These are phyloP conservation scores for Pollenia griseotomentosa DNA, from an alignment of 2,888 invertebrate genomes.

Conservation along the genomic window DNA sequence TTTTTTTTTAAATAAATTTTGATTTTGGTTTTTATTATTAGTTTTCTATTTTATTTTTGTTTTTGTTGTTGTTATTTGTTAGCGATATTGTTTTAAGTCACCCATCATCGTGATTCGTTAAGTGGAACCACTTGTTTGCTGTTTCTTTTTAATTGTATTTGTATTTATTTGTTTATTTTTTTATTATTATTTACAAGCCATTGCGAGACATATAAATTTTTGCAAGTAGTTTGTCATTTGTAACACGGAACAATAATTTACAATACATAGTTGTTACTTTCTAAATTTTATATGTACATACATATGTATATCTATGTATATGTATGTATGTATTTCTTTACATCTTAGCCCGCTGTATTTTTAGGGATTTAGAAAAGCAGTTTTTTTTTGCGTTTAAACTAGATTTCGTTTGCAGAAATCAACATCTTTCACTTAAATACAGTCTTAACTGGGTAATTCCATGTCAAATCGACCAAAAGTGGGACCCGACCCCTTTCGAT, in stretches of 20 bases:
- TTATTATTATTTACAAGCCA: slow-evolving; percentile 22
- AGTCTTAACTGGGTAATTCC: no score
- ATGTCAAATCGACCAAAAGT: no score
- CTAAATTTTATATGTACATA: slow-evolving; percentile 7
- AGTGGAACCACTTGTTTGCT: slow-evolving; percentile 60
- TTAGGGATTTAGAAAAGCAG: no score
- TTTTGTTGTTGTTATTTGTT: slow-evolving; percentile 14
- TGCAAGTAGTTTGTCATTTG: slow-evolving; percentile 17
- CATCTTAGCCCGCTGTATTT: no score
- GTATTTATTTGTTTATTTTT: slow-evolving; percentile 23
- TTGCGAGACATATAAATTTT: slow-evolving; percentile 16
- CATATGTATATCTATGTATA: neutral
- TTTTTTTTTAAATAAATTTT: slow-evolving; percentile 8
- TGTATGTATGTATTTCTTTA: neutral
- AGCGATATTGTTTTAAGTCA: slow-evolving; percentile 38
- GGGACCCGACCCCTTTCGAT: no score
- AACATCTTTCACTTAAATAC: no score
- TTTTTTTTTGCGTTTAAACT: no score
- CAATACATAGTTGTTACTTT: slow-evolving; percentile 16
- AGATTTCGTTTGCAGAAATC: no score
- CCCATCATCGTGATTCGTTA: slow-evolving; percentile 41
- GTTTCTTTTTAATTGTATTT: slow-evolving; percentile 23
- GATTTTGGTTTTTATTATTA: slow-evolving; percentile 24
- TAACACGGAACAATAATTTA: slow-evolving; percentile 32
- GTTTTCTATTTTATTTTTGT: slow-evolving; percentile 6